Conservation (phyloP, 2,113 vertebrate genomes). For the Seriola rivoliana region DNA sequence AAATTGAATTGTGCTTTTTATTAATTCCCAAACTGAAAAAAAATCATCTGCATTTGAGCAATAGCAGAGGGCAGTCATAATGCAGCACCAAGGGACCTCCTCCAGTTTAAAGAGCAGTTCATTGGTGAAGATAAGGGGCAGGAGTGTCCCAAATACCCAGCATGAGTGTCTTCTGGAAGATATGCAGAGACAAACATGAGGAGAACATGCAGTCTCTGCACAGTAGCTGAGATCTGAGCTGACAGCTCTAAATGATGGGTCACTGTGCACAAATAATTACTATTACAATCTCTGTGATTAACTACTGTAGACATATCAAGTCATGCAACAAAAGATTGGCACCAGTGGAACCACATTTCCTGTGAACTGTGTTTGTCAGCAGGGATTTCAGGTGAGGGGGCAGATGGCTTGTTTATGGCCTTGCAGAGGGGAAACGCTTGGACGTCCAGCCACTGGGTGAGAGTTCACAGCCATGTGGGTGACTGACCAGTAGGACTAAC, state of each 20-base stretch:
- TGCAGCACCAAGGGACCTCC: not conserved
- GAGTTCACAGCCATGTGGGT: conserved; percentile 16
- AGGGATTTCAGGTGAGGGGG: conserved; percentile 47
- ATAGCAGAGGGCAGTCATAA: not conserved
- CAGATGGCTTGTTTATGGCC: conserved; percentile 23
- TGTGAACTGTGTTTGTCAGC: not conserved
- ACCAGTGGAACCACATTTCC: not conserved
- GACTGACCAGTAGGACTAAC: conserved; percentile 1
- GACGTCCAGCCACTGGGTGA: conserved; percentile 38
- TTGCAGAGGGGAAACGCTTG: conserved; percentile 8
- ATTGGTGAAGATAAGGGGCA: not conserved
- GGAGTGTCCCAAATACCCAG: not conserved
- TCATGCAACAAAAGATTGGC: not conserved
- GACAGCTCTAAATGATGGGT: not conserved
- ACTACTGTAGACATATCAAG: conserved; percentile 6
- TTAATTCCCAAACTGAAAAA: not conserved
- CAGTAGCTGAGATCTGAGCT: not conserved
- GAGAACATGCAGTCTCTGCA: not conserved
- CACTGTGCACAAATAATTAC: not conserved
- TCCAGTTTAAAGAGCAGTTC: not conserved
- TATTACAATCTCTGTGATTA: not conserved
- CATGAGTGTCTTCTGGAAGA: not conserved
- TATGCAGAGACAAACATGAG: not conserved
- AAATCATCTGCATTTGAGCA: not conserved
- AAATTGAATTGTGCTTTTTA: not conserved